phyloP scores from a whole-genome alignment of 2,888 invertebrate species.

The Tribolium freemani region DNA sequence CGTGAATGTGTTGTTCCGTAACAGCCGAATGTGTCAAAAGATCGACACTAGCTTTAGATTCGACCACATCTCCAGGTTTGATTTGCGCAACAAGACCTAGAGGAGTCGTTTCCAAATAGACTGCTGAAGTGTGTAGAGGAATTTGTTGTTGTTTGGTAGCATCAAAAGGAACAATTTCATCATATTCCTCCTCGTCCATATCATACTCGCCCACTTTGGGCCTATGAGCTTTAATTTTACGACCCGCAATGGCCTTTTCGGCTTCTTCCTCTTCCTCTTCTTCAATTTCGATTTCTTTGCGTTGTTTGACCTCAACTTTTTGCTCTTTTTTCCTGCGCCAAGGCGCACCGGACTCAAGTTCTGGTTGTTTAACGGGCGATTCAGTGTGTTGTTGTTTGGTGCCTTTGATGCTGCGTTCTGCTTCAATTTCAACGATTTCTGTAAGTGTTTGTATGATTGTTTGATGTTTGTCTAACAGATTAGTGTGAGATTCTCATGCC shows the following conservation, averaged over 20 bases:
- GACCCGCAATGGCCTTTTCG: slow-evolving; percentile 57
- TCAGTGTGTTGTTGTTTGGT: slow-evolving; percentile 59
- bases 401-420: slow-evolving; percentile 59
- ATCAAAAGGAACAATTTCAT: slow-evolving; percentile 68
- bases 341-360: slow-evolving; percentile 56
- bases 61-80: slow-evolving; percentile 50
- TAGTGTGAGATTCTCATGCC: slow-evolving; percentile 48
- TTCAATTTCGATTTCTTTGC: slow-evolving; percentile 62
- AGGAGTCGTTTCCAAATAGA: slow-evolving; percentile 70
- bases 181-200: slow-evolving; percentile 68
- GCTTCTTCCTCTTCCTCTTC: slow-evolving; percentile 61
- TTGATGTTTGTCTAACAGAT: slow-evolving; percentile 53
- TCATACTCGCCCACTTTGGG: slow-evolving; percentile 68
- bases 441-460: slow-evolving; percentile 70
- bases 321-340: slow-evolving; percentile 40
- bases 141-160: slow-evolving; percentile 60
- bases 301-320: slow-evolving; percentile 28
- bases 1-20: slow-evolving; percentile 59
- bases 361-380: slow-evolving; percentile 62
- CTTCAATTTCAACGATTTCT: slow-evolving; percentile 74
- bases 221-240: slow-evolving; percentile 63
- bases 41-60: slow-evolving; percentile 67
- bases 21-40: slow-evolving; percentile 67
- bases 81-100: slow-evolving; percentile 65
- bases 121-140: slow-evolving; percentile 68